Base-by-base conservation (phyloP, 2,113 vertebrate genomes). In the Eleginops maclovinus region DNA sequence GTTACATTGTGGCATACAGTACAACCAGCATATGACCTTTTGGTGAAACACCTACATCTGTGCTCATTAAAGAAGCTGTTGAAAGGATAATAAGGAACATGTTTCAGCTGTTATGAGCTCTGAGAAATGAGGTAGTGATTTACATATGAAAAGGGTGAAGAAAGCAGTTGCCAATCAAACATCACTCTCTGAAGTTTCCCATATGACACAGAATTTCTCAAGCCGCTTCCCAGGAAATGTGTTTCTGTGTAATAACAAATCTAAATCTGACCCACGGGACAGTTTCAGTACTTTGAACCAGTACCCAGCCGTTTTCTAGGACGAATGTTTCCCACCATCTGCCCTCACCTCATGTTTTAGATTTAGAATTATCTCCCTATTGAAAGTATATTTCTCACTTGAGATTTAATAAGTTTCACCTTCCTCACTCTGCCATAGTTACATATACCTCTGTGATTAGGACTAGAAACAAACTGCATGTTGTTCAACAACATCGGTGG, bases 291-390 rank as follows among this genome's bases (percentile, higher is more conserved):
- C 69, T 82, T 85, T 84, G 55, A 85, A 83, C 15, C 70, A 54
- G 77, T 68, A 73, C 72, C 75, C 51, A 13, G 13, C 19, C 50
- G 65, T 41, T 9, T 54, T 26, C 50, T 17, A 36, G 22, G 41
- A 31, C 61, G 81, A 53, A 61, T 87, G 62, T 75, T 91, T 92
- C 85, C 89, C 91, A 90, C 62, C 77, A 81, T 74, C 76, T 2
- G 2, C 46, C 69, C 63, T 50, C 72, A 69, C 9, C 9, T 77
- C 63, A 77, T 1, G 24, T 17, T 81, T 74, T 60, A 66, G 22
- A 62, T 82, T 56, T 70, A 69, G 86, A 59, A 70, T 69, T 85
- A 62, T 75, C 12, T 5, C 13, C 2, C 50, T 17, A 7, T 66
- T 21, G 41, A 36, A 72, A 77, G 60, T 50, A 19, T 43, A 22